These are phyloP conservation scores for Dendrophyllia cribrosa DNA, from an alignment of 64 coral and sea anemone species.

Conservation along the genomic window DNA sequence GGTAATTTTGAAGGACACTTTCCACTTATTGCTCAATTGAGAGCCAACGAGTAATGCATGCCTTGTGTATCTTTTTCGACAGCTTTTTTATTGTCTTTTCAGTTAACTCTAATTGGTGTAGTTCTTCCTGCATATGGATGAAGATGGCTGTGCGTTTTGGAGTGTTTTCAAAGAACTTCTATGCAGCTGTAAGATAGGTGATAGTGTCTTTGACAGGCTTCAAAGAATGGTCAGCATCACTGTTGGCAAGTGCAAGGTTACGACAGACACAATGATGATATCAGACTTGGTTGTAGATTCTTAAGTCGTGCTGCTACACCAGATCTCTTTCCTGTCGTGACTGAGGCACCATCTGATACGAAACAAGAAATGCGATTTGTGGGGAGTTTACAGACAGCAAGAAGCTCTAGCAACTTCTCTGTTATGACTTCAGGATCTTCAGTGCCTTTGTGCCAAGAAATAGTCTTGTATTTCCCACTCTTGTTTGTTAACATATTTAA, in stretches of 20 bases:
- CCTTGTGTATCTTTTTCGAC: slow-evolving; percentile 36
- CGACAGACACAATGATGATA: slow-evolving; percentile 54
- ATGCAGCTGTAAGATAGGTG: slow-evolving; percentile 28
- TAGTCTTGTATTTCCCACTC: slow-evolving; percentile 22
- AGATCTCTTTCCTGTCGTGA: slow-evolving; percentile 50
- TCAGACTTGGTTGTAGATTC: slow-evolving; percentile 49
- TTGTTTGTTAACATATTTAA: slow-evolving; percentile 13
- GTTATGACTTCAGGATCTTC: slow-evolving; percentile 36
- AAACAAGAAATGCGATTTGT: slow-evolving; percentile 20
- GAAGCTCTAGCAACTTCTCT: slow-evolving; percentile 31
- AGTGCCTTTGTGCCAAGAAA: slow-evolving; percentile 39
- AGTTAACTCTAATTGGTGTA: neutral
- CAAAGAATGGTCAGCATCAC: slow-evolving; percentile 35
- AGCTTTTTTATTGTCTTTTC: neutral
- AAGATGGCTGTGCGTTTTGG: slow-evolving; percentile 52
- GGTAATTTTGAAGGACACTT: slow-evolving; percentile 30
- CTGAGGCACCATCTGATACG: slow-evolving; percentile 15
- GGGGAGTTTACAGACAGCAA: slow-evolving; percentile 23
- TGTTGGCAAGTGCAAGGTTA: slow-evolving; percentile 37
- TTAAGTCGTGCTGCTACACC: slow-evolving; percentile 63
- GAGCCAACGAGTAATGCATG: slow-evolving; percentile 26
- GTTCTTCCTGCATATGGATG: slow-evolving; percentile 37
- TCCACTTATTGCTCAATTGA: slow-evolving; percentile 41
- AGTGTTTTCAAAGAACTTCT: slow-evolving; percentile 54
- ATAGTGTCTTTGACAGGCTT: slow-evolving; percentile 39